Evolutionary conservation across 2,113 vertebrate genomes (phyloP), one percentile per base, ranked within the genome.

Genomic region (Melanotaenia duboulayi): DNA sequence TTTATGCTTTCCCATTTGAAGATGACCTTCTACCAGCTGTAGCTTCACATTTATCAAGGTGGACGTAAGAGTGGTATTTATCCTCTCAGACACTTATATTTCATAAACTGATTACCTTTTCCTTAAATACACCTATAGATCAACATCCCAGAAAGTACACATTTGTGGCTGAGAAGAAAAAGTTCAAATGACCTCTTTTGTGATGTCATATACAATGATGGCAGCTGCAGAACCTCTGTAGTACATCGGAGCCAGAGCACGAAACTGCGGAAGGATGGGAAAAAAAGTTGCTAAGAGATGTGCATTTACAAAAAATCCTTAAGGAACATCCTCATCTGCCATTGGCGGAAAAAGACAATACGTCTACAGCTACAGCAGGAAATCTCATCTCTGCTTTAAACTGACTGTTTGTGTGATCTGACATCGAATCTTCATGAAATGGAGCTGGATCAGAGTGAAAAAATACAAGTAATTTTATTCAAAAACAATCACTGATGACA

Each of bases 171-270:
- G 11, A 54, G 40, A 49, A 56, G 19, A 81, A 68, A 67, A 77
- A 46, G 23, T 17, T 71, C 55, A 70, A 50, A 71, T 52, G 94
- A 99, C 98, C 95, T 99, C 98, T 94, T 99, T 99, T 28, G 98
- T 99, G 95, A 99, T 98, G 86, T 99, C 97, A 80, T 99, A 99
- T 22, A 98, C 98, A 74, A 99, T 98, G 56, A 99, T 96, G 60
- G 98, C 98, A 9, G 98, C 98, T 11, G 98, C 96, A 13, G 98
- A 99, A 1, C 98, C 98, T 91, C 98, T 95, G 88, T 99, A 99
- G 91, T 99, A 99, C 98, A 99, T 99, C 0, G 98, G 98, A 0
- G 98, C 98, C 87, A 99, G 92, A 74, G 98, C 97, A 80, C 98
- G 96, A 13, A 99, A 99, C 98, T 99, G 87, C 49, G 80, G 80